These are phyloP conservation scores for Hassar affinis DNA, from an alignment of 2,113 vertebrate genomes.

Conservation along the genomic window DNA sequence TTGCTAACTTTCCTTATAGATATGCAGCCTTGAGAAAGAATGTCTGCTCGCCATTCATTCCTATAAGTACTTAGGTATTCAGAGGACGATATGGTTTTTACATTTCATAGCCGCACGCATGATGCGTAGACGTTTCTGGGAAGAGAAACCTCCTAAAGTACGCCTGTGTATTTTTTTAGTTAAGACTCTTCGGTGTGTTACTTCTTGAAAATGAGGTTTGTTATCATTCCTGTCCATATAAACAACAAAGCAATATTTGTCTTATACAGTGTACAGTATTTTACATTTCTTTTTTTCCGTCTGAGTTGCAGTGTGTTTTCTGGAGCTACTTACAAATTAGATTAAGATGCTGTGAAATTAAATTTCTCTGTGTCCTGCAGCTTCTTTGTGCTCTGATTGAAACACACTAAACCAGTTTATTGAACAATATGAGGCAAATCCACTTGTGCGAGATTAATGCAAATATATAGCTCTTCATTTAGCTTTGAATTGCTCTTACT, in stretches of 20 bases:
- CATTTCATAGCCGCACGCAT: background rate
- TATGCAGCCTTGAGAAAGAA: background rate
- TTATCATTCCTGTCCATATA: constrained; percentile 8
- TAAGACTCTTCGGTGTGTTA: background rate
- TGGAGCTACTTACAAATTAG: constrained; percentile 62
- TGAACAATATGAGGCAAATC: constrained; percentile 17
- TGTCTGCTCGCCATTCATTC: background rate
- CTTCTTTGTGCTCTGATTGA: constrained; percentile 28
- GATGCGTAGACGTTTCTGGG: too few relatives aligned
- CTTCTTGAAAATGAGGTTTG: background rate
- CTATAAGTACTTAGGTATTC: background rate
- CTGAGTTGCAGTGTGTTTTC: constrained; percentile 33
- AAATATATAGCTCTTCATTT: constrained; percentile 34
- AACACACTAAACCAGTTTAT: constrained; percentile 18
- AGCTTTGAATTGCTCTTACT: constrained; percentile 4
- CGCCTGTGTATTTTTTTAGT: background rate
- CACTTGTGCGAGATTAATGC: constrained; percentile 19
- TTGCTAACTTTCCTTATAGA: background rate
- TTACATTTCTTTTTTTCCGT: constrained; percentile 41
- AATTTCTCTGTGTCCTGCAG: constrained; percentile 43
- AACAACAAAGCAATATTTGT: background rate
- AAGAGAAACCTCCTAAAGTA: too few relatives aligned
- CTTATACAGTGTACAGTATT: background rate
- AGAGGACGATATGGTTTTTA: background rate
- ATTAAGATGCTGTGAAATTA: constrained; percentile 54